phyloP scores from a whole-genome alignment of 2,888 invertebrate species.

The Nomada goodeniana region DNA sequence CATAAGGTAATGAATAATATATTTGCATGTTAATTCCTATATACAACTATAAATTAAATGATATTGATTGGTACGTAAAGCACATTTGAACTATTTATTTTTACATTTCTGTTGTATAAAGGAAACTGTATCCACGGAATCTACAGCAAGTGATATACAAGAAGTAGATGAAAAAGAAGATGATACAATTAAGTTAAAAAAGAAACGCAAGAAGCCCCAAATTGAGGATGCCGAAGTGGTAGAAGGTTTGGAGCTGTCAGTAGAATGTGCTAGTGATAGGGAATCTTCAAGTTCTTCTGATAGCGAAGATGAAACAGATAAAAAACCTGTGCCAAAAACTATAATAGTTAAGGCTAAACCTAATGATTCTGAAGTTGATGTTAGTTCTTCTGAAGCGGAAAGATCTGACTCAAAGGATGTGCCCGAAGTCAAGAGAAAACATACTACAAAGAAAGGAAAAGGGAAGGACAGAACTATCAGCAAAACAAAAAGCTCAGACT shows the following conservation, averaged over 20 bases:
- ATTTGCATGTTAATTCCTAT: background rate
- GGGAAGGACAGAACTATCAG: slow-evolving; percentile 69
- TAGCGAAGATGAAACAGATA: slow-evolving; percentile 70
- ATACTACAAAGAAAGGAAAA: slow-evolving; percentile 36
- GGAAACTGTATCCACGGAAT: slow-evolving; percentile 23
- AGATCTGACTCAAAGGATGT: slow-evolving; percentile 62
- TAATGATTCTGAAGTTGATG: slow-evolving; percentile 80
- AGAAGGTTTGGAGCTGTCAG: slow-evolving; percentile 80
- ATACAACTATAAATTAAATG: background rate
- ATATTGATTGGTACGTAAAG: background rate
- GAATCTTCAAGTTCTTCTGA: slow-evolving; percentile 75
- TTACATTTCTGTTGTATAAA: background rate
- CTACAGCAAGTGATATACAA: slow-evolving; percentile 4
- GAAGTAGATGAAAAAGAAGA: slow-evolving; percentile 34
- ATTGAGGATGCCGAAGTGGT: slow-evolving; percentile 75
- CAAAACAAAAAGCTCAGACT: slow-evolving; percentile 70
- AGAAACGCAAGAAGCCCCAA: slow-evolving; percentile 37
- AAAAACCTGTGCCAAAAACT: slow-evolving; percentile 76
- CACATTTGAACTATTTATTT: background rate
- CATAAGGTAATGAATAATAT: slow-evolving; percentile 37
- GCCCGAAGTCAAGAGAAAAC: slow-evolving; percentile 46
- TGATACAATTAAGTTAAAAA: slow-evolving; percentile 45
- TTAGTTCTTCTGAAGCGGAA: slow-evolving; percentile 76
- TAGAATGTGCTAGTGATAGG: slow-evolving; percentile 82
- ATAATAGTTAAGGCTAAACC: slow-evolving; percentile 79